Evolutionary conservation across 1,140 invertebrate species (phyloP), one percentile per base, ranked within the genome.

Genomic region (Lucilia sericata): DNA sequence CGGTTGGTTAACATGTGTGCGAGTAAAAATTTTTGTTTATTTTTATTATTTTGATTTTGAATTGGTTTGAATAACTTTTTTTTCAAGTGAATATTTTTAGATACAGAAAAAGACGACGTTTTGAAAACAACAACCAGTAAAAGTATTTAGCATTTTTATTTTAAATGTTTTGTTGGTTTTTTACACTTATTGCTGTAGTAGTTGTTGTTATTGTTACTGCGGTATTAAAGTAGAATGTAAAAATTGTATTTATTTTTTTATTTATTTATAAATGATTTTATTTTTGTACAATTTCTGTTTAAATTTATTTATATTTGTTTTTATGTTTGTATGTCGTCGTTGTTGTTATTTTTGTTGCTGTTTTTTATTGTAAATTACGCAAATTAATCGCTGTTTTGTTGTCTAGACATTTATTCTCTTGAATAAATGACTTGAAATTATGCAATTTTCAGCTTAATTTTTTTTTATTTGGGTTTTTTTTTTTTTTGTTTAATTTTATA

Each of bases 331-430:
- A 60, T 60, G 51, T n/a, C 51, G 51, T 60, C 13, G 51, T 60
- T 60, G 42, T 42, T 42, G 42, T 42, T 7, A 7, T 5, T 60
- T 60, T 60, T 14, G 2, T 51, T 51, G n/a, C n/a, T n/a, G 0
- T 51, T 60, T 60, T n/a, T 60, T 60, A n/a, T 60, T 60, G n/a
- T n/a, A 60, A 60, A 60, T 60, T 60, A 60, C 55, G 55, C 55
- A 60, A 60, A 60, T 60, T 60, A 60, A 60, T 60, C 55, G 55
- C 5, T 60, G 55, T 17, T 60, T 17, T 60, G 55, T 60, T 60
- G 55, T 60, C 55, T 60, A 60, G 55, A 60, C 55, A 60, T n/a
- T 17, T 17, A n/a, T 60, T 60, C 5, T 17, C 55, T n/a, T 60
- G n/a, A 17, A 60, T 60, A 60, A 60, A 60, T 60, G 55, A 7